Evolutionary conservation across 2,888 invertebrate species (phyloP).

Genomic region (Lypha dubia): DNA sequence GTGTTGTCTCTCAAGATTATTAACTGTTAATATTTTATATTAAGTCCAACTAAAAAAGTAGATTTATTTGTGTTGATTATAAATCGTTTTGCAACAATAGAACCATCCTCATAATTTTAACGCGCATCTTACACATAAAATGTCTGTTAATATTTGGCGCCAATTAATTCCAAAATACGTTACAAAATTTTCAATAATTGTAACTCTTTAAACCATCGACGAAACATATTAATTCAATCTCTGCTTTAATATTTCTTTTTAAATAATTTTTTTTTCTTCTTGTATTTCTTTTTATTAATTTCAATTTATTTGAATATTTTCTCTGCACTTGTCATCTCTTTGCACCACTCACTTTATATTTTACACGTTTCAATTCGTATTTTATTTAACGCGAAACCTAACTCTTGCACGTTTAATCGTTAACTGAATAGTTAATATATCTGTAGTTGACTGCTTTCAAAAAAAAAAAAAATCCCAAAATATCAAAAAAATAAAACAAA

Average conservation of each 20-base stretch:
- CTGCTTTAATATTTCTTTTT: constrained; percentile 28
- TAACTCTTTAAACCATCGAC: neutral
- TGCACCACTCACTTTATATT: constrained; percentile 61
- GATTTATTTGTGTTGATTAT: no score
- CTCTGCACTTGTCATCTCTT: constrained; percentile 25
- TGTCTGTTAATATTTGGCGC: constrained; percentile 13
- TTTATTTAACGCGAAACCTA: constrained; percentile 43
- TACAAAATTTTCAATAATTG: neutral
- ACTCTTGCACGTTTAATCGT: constrained; percentile 65
- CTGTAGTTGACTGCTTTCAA: constrained; percentile 52
- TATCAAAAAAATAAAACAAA: constrained; percentile 3
- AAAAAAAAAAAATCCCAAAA: constrained; percentile 48
- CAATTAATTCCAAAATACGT: no score
- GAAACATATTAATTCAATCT: neutral
- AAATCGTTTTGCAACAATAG: no score
- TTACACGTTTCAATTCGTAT: constrained; percentile 25
- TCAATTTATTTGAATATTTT: constrained; percentile 10
- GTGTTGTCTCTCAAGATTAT: no score
- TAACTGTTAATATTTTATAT: no score
- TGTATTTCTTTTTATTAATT: constrained; percentile 5
- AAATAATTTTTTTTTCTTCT: constrained; percentile 10
- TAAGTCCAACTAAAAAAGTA: no score
- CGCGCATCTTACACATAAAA: neutral
- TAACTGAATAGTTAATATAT: constrained; percentile 64
- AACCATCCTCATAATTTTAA: neutral